Base-by-base conservation (phyloP, 2,888 invertebrate genomes). In the Drosophila mettleri region DNA sequence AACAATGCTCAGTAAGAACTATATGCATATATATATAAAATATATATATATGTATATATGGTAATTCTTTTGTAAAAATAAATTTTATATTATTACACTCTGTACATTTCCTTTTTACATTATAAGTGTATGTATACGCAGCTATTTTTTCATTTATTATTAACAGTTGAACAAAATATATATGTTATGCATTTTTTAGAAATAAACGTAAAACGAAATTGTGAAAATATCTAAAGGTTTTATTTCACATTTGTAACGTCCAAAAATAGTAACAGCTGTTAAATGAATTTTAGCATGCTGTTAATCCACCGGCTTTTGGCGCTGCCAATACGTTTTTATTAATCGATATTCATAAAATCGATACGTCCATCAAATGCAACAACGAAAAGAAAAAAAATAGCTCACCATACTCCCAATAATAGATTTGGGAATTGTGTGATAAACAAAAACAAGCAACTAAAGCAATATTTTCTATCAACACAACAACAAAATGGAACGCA, bases 401-500 rank as follows among this genome's bases (percentile, higher is more conserved):
- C 48, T 60, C 59, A 76, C 73, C 76, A 64, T 64, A 53, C 79
- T 55, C 74, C 75, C 74, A 74, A 68, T 74, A 74, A 68, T 74
- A 69, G 75, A 63, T 73, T 73, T 80, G 70, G 68, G 60, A 59
- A 67, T 65, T 81, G 49, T 66, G 66, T 65, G 60, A 88, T 84
- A 88, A 88, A 88, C 64, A 88, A 77, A 68, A 61, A 51, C 52
- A 49, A 34, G 49, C 12, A 72, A 58, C 29, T 36, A 39, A 58
- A 69, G 45, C 45, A 76, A 57, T 74, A 69, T 52, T 69, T 69
- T 78, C 45, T 39, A 53, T 29, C 24, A 69, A 48, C 49, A 14
- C 34, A 55, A 36, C 41, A 31, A 51, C n/a, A 86, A 63, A 80
- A 91, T 91, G 91, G 91, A 91, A 69, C 92, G 91, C 65, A 90